A percentile compares a stretch with the other conserved stretches of the same genome.
Conservation (phyloP, 64 coral and sea anemone genomes). For the Stichodactyla mertensii region DNA sequence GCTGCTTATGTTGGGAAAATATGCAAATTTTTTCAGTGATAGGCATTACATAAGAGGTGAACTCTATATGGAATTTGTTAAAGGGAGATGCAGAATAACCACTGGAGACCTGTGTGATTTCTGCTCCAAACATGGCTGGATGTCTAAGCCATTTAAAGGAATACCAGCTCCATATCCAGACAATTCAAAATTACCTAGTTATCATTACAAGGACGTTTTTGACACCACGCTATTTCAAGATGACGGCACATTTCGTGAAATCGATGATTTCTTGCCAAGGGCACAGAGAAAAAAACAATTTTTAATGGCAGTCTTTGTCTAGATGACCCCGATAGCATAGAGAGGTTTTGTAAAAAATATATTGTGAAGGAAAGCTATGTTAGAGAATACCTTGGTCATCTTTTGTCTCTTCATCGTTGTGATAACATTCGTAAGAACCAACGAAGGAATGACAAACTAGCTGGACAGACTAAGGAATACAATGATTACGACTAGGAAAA, state of each 20-base stretch:
- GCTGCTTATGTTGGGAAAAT: constrained; percentile 5
- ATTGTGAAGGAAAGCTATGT: background rate
- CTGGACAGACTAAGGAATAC: no score
- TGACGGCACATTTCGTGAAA: background rate
- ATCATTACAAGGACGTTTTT: background rate
- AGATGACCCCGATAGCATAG: constrained; percentile 24
- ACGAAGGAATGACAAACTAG: no score
- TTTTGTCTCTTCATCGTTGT: background rate
- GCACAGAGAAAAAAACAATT: constrained; percentile 27
- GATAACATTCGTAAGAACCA: no score
- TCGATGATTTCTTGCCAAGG: constrained; percentile 14
- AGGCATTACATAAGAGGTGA: constrained; percentile 21
- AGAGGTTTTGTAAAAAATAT: constrained; percentile 22
- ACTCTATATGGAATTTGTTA: constrained; percentile 28
- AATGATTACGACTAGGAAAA: no score
- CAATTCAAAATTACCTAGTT: background rate
- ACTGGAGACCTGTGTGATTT: background rate
- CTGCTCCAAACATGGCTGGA: background rate
- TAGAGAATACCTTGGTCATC: background rate
- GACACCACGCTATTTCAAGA: background rate
- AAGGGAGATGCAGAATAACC: background rate
- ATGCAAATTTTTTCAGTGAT: background rate
- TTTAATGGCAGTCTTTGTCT: constrained; percentile 7
- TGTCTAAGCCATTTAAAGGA: constrained; percentile 6
- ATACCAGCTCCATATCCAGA: constrained; percentile 39